Evolutionary conservation across 2,797 vertebrate genomes (phyloP), one percentile per base, ranked within the genome.

Genomic region (Valencia hispanica): DNA sequence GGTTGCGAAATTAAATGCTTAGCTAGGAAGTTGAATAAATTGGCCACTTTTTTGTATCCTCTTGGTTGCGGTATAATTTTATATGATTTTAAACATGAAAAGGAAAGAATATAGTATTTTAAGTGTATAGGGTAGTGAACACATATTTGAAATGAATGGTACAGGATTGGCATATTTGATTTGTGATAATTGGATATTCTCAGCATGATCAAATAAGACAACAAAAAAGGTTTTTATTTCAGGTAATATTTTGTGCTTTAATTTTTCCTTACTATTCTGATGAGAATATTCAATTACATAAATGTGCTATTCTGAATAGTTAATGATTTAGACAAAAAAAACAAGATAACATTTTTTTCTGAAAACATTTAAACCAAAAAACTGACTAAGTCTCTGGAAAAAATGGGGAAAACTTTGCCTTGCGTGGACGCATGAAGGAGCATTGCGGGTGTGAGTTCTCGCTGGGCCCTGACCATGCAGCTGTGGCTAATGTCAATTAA

Each of bases 401-500:
- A 69, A 27, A 27, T 59, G 39, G 30, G 74, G 39, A 32, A 39
- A 57, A 12, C 2, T 10, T 47, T 22, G 74, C 27, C 22, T 63
- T 45, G 53, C 72, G 25, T 70, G 18, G 27, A 74, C 34, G 43
- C 20, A 30, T 51, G 41, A n/a, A 74, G 63, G 39, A 41, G 55
- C 63, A 50, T 20, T 72, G 77, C 73, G 50, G 69, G 79, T 70
- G 75, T 73, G 68, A 86, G 79, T 84, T 73, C 57, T 80, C 74
- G 74, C 47, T 1, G 30, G 73, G 75, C 69, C 70, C 68, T 0
- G 27, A 68, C 74, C 65, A 30, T 73, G 77, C 72, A 83, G 76
- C 79, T 77, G 63, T 69, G 79, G 79, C 89, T 94, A 87, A 94
- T 92, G 90, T 91, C 93, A 95, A 94, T 95, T 94, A 95, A 93